A percentile compares a stretch with the other conserved stretches of the same genome.
phyloP scores from a whole-genome alignment of 2,888 invertebrate genomes.

The Tipula lateralis region DNA sequence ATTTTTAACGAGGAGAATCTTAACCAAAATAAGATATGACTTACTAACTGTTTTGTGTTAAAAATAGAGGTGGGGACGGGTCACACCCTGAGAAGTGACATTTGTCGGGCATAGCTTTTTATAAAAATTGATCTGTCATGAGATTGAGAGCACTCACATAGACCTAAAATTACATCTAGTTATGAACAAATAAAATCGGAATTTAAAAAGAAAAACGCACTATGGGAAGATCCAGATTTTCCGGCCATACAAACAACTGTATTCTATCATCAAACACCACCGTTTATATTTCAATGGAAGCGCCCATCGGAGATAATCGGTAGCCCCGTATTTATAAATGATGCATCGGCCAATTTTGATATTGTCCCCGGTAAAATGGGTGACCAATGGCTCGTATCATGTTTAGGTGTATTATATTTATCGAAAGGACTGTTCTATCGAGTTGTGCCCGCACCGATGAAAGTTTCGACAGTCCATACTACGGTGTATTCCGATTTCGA shows the following conservation, averaged over 20 bases:
- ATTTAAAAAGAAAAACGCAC: constrained; percentile 71
- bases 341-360: constrained; percentile 75
- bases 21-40: no score
- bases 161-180: constrained; percentile 45
- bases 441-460: constrained; percentile 89
- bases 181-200: constrained; percentile 78
- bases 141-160: background rate
- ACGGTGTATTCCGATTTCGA: constrained; percentile 82
- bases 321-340: constrained; percentile 52
- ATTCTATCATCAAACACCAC: constrained; percentile 91
- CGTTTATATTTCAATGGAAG: constrained; percentile 88
- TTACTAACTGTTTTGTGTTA: no score
- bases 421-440: constrained; percentile 85
- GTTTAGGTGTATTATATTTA: constrained; percentile 76
- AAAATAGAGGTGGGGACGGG: no score
- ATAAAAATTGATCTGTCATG: no score
- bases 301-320: constrained; percentile 66
- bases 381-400: constrained; percentile 86
- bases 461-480: constrained; percentile 64
- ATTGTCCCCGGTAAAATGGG: constrained; percentile 84
- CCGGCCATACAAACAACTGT: constrained; percentile 83
- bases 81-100: no score
- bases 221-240: constrained; percentile 91
- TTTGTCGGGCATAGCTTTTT: no score
- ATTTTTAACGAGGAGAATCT: no score